Evolutionary conservation across 2,113 vertebrate genomes (phyloP).

Genomic region (Indicator maculatus): DNA sequence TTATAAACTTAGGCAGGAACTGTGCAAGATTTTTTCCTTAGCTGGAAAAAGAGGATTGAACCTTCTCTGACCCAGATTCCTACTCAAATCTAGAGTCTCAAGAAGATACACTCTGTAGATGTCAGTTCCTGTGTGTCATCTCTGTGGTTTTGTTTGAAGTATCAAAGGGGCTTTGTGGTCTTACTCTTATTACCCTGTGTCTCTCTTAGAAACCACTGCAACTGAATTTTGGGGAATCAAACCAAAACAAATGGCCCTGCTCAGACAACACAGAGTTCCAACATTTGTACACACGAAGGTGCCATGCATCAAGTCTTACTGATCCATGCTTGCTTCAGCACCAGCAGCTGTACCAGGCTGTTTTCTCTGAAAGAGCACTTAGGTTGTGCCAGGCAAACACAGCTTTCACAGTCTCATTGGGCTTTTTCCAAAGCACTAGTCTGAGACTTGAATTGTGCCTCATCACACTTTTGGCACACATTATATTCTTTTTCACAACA

Average conservation of each 20-base stretch:
- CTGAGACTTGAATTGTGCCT: background rate
- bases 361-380: background rate
- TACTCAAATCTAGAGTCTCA: background rate
- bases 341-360: background rate
- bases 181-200: background rate
- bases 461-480: background rate
- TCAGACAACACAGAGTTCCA: background rate
- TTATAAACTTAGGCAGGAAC: background rate
- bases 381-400: background rate
- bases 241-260: background rate
- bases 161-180: background rate
- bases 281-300: background rate
- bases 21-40: background rate
- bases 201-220: background rate
- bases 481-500: background rate
- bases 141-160: background rate
- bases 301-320: fast-evolving
- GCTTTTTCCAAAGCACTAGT: background rate
- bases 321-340: background rate
- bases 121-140: background rate
- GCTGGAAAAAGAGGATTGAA: background rate
- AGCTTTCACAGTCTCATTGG: background rate
- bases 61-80: background rate
- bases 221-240: background rate
- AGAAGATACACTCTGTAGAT: background rate